Conservation (phyloP, 2,888 invertebrate species). For the Heliconius sara region DNA sequence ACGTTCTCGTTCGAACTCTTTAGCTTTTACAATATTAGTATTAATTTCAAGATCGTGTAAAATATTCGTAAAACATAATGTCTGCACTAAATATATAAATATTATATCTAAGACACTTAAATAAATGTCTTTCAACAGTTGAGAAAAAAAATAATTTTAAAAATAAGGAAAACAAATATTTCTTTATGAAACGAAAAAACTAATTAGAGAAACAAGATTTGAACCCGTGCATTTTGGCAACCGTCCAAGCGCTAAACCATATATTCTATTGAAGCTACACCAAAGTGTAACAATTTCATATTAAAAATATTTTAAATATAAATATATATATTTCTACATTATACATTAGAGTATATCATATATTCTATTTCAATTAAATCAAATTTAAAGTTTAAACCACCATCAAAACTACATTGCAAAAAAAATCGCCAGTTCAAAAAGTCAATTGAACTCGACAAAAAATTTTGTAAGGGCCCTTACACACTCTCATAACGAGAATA, state of each 20-base stretch:
- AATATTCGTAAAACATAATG: no score
- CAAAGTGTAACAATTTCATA: no score
- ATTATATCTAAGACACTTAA: no score
- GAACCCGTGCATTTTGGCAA: not conserved
- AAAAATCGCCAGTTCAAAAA: constrained; percentile 49
- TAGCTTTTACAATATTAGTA: no score
- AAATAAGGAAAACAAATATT: no score
- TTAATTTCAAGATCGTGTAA: no score
- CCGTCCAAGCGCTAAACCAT: not conserved
- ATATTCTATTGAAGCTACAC: no score
- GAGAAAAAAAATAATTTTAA: no score
- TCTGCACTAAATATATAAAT: no score
- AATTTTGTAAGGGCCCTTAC: constrained; percentile 61
- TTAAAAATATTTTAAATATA: not conserved
- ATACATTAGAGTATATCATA: not conserved
- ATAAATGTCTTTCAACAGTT: no score
- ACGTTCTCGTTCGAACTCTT: no score
- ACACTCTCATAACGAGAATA: constrained; percentile 60
- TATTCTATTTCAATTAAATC: constrained; percentile 11
- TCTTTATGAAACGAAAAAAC: no score
- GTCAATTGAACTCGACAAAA: constrained; percentile 60
- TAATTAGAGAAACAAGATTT: not conserved
- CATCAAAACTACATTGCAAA: constrained; percentile 29
- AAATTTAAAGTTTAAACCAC: constrained; percentile 7
- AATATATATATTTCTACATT: not conserved